phyloP scores from a whole-genome alignment of 2,888 invertebrate species.

The Xestobium rufovillosum region DNA sequence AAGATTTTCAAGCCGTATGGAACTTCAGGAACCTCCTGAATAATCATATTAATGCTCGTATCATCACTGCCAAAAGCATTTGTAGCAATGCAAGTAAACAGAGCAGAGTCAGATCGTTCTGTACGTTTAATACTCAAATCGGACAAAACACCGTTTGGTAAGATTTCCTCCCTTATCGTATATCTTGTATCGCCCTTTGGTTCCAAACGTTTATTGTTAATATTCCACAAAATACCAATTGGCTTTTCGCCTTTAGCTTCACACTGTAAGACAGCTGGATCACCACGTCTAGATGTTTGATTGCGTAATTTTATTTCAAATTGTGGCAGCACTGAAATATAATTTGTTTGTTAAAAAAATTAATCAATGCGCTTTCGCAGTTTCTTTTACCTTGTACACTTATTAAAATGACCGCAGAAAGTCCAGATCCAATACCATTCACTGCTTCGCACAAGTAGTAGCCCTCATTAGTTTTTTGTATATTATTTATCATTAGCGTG shows the following conservation, averaged over 20 bases:
- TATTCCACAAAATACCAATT: slow-evolving; percentile 90
- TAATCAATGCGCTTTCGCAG: not conserved
- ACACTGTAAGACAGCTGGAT: slow-evolving; percentile 85
- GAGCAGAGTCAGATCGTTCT: slow-evolving; percentile 79
- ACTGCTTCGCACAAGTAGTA: slow-evolving; percentile 94
- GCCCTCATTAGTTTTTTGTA: slow-evolving; percentile 89
- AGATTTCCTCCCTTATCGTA: slow-evolving; percentile 79
- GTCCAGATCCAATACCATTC: slow-evolving; percentile 90
- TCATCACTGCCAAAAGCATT: slow-evolving; percentile 92
- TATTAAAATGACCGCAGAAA: slow-evolving; percentile 89
- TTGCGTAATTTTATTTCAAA: slow-evolving; percentile 88
- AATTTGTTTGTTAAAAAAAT: slow-evolving; percentile 4
- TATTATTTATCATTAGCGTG: slow-evolving; percentile 80
- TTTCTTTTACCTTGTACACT: slow-evolving; percentile 76
- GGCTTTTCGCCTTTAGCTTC: slow-evolving; percentile 93
- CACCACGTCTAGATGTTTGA: slow-evolving; percentile 83
- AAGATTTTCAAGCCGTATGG: slow-evolving; percentile 82
- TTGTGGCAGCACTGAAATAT: slow-evolving; percentile 73
- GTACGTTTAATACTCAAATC: slow-evolving; percentile 85
- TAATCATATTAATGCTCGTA: slow-evolving; percentile 88
- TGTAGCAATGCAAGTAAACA: slow-evolving; percentile 87
- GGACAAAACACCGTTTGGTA: slow-evolving; percentile 79
- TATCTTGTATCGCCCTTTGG: slow-evolving; percentile 85
- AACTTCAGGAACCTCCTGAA: slow-evolving; percentile 86
- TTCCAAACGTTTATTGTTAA: slow-evolving; percentile 87